Evolutionary conservation across 2,797 vertebrate genomes (phyloP).

Genomic region (Parauchenoglanis punctatus): DNA sequence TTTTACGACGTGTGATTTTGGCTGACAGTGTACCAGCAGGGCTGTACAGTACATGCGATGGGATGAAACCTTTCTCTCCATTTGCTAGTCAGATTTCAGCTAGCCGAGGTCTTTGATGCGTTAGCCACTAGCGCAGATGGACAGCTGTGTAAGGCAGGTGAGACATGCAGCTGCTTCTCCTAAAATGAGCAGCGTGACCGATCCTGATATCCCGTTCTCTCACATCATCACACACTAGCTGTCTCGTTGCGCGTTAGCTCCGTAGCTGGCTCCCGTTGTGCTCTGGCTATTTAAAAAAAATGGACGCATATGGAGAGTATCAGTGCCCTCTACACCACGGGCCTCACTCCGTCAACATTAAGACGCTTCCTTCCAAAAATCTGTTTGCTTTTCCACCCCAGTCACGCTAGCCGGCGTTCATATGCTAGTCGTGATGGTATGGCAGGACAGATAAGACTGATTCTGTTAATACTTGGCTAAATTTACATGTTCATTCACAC

Average conservation of each 20-base stretch:
- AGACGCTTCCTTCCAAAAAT: slow-evolving; percentile 63
- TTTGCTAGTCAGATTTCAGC: slow-evolving; percentile 8
- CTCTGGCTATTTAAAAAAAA: slow-evolving; percentile 70
- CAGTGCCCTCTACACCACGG: slow-evolving; percentile 61
- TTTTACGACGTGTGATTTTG: neutral
- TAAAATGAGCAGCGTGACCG: slow-evolving; percentile 70
- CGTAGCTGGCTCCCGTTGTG: slow-evolving; percentile 65
- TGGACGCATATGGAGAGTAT: slow-evolving; percentile 72
- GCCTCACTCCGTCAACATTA: slow-evolving; percentile 48
- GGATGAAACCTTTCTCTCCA: neutral
- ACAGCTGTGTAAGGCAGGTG: slow-evolving; percentile 76
- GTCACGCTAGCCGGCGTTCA: slow-evolving; percentile 68
- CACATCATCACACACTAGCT: slow-evolving; percentile 76
- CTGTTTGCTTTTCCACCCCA: slow-evolving; percentile 69
- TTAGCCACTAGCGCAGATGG: slow-evolving; percentile 57
- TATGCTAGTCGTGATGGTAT: slow-evolving; percentile 64
- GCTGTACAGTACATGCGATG: neutral
- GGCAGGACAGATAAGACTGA: slow-evolving; percentile 62
- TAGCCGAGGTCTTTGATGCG: slow-evolving; percentile 37
- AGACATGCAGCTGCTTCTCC: slow-evolving; percentile 74
- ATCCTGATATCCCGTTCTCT: slow-evolving; percentile 71
- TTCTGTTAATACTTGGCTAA: slow-evolving; percentile 77
- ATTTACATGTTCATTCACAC: slow-evolving; percentile 82
- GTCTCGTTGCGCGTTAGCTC: slow-evolving; percentile 70
- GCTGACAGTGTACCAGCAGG: neutral